Base-by-base conservation (phyloP, 1,140 invertebrate genomes). In the Drosophila nikananu region DNA sequence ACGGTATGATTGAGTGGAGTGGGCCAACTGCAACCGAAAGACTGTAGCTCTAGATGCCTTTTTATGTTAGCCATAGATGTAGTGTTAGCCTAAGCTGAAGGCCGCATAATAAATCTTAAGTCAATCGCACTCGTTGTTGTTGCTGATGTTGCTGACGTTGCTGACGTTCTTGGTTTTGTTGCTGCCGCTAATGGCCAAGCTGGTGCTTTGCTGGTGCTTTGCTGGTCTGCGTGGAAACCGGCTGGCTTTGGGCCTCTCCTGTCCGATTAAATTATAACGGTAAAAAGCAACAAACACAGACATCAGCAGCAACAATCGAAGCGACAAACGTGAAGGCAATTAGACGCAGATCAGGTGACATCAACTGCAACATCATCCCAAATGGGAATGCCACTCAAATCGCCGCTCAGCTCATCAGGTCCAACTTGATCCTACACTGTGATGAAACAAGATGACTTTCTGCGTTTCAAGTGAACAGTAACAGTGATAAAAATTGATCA, bases 1-100 rank as follows among this genome's bases (percentile, higher is more conserved):
- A 93, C 95, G 95, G 95, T 95, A 94, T 72, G 35, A 61, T 37
- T 60, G 65, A 74, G 35, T 13, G 8, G 59, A 54, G 55, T 61
- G 37, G 30, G 52, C 19, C 80, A 67, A 67, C 58, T 66, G 58
- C 23, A 62, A 62, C 67, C n/a, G 77, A 70, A 66, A 49, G 62
- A 57, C 60, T 77, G 42, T 71, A 74, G 39, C 63, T 70, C 51
- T 71, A 59, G 41, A 65, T 68, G 44, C 58, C 77, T 54, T 68
- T 68, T 55, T 48, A 54, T 79, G 49, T 77, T 84, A 84, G 61
- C 63, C 55, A 78, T 68, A 55, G 54, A 37, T 55, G 52, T 55
- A 78, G 68, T 71, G 42, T 64, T 58, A 68, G 55, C 51, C 30
- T 74, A 74, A 58, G 62, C 60, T 49, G 60, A 77, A 77, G 72